Conservation (phyloP, 1,140 invertebrate species). For the Parapsyche elsis region DNA sequence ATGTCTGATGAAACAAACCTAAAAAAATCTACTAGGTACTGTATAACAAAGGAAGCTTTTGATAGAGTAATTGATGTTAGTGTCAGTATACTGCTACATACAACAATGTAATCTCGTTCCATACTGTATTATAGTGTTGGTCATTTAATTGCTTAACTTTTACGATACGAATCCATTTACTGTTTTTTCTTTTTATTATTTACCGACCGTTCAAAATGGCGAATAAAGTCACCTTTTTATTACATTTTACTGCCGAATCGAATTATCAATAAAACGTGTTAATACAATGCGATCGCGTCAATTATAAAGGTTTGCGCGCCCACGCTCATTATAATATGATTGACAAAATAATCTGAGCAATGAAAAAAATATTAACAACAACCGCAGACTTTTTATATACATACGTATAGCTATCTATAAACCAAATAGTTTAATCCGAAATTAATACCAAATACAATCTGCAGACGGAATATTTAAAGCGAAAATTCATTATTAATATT, state of each 20-base stretch:
- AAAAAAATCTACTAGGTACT: neutral
- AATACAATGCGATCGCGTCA: neutral
- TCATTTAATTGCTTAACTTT: slow-evolving; percentile 46
- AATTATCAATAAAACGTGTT: slow-evolving; percentile 40
- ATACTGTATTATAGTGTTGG: neutral
- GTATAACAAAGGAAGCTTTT: neutral
- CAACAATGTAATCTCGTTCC: neutral
- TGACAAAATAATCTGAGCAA: no score
- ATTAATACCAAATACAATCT: no score
- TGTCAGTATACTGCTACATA: neutral
- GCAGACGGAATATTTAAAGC: no score
- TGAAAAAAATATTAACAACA: neutral
- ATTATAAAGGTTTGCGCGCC: neutral
- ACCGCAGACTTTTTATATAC: neutral
- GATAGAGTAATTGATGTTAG: no score
- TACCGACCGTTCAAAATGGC: slow-evolving; percentile 3
- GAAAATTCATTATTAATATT: no score
- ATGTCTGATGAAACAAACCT: slow-evolving; percentile 24
- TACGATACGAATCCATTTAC: slow-evolving; percentile 41
- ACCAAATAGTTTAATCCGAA: no score
- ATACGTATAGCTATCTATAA: no score
- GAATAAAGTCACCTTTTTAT: slow-evolving; percentile 8
- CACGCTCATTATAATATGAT: neutral
- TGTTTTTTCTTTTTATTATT: slow-evolving; percentile 8
- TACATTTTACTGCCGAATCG: slow-evolving; percentile 10